Base-by-base conservation (phyloP, 2,888 invertebrate species). In the Clusia tigrina region DNA sequence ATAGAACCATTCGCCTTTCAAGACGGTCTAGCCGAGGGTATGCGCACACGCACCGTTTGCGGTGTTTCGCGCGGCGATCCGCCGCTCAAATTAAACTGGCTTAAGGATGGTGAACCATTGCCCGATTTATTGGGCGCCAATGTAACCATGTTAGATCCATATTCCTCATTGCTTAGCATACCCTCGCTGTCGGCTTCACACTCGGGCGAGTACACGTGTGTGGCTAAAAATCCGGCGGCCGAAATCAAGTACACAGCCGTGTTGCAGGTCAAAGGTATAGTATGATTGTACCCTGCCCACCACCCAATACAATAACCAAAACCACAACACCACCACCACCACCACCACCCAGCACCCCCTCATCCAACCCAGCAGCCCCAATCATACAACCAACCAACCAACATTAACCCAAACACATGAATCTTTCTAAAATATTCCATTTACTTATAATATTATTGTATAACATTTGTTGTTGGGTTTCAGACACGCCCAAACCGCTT, bases 1-100 rank as follows among this genome's bases (percentile, higher is more conserved):
- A 91, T 92, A 88, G 91, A 91, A 88, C 90, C 91, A 86, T 91
- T 92, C 89, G 88, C 88, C 87, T 91, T 91, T 87, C 90, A 91
- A 89, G 91, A 91, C 86, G 90, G 90, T 84, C 88, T 91, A 83
- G 89, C 90, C 83, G 91, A 91, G 86, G 91, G 91, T 85, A 90
- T 90, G 90, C 88, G 91, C 83, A 91, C 91, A 74, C 89, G 91
- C 84, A 90, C 91, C 82, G 89, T 91, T 82, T 92, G 92, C 86
- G 90, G 91, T 82, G 91, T 91, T 80, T 90, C 90, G 84, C 88
- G 89, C 79, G 91, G 93, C 76, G 93, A 93, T 86, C 89, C 90
- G 77, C 93, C 93, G 72, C 86, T 94, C 71, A 88, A 88, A 81
- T 89, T 93, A 83, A 87, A 88, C 83, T 94, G 93, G 93, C 89